Evolutionary conservation across 2,113 vertebrate genomes (phyloP).

Genomic region (Geothlypis trichas): DNA sequence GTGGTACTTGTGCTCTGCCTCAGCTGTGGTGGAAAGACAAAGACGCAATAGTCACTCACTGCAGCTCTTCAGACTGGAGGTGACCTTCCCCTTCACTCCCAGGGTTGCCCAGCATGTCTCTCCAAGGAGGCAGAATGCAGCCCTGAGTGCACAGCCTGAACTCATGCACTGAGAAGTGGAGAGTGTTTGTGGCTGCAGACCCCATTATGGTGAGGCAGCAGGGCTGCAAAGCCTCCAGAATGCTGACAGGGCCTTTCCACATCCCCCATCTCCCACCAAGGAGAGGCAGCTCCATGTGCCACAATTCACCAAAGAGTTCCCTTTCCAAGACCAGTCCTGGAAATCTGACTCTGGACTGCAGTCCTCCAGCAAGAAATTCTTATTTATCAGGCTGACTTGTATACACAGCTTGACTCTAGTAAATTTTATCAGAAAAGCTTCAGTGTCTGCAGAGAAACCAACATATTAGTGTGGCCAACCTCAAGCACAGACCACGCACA

Average conservation of each 20-base stretch:
- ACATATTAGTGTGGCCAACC: not conserved
- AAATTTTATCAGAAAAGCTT: conserved; percentile 16
- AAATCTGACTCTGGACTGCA: not conserved
- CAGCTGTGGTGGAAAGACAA: not conserved
- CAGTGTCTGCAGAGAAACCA: not conserved
- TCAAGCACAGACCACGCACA: not conserved
- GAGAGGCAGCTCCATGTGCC: not conserved
- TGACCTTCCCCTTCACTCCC: not conserved
- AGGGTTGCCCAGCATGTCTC: accelerated
- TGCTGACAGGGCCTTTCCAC: not conserved
- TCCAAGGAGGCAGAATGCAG: not conserved
- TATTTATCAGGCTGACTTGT: not conserved
- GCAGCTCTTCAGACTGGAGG: not conserved
- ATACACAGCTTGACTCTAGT: not conserved
- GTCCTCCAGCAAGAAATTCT: not conserved
- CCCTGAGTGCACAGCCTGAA: not conserved
- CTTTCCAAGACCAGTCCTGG: conserved; percentile 25
- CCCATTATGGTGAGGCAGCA: not conserved
- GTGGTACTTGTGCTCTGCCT: not conserved
- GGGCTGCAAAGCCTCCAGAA: not conserved
- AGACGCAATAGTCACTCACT: not conserved
- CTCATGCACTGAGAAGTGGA: not conserved
- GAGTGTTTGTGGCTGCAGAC: not conserved
- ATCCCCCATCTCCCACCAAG: accelerated
- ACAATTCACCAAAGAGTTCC: not conserved